Evolutionary conservation across 2,113 vertebrate genomes (phyloP).

Genomic region (Ciconia boyciana): DNA sequence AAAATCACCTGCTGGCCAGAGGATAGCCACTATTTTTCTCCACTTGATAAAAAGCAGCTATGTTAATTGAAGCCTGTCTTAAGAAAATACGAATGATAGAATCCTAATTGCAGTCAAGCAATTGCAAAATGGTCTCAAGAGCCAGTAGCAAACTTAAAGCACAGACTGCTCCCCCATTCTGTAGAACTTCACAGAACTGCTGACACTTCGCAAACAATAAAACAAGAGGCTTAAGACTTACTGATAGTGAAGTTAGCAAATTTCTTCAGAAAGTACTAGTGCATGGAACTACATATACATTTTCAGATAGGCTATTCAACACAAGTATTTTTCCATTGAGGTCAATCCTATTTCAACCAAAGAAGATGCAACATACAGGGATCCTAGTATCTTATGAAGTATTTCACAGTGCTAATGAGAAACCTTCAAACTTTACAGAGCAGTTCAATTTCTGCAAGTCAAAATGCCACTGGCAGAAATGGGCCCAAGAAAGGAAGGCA

Average conservation of each 20-base stretch:
- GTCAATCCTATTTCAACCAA: background rate
- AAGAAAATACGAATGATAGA: background rate
- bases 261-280: background rate
- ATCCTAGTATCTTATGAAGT: background rate
- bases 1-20: background rate
- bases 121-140: background rate
- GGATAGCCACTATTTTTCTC: background rate
- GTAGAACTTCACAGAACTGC: background rate
- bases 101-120: background rate
- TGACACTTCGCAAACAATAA: background rate
- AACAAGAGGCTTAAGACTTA: background rate
- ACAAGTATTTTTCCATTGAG: background rate
- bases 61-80: background rate
- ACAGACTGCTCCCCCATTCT: background rate
- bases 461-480: background rate
- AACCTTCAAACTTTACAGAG: background rate
- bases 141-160: background rate
- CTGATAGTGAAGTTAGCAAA: background rate
- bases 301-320: background rate
- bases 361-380: background rate
- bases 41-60: background rate
- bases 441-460: background rate
- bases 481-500: background rate
- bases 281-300: background rate
- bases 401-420: background rate